Evolutionary conservation across 2,888 invertebrate genomes (phyloP).

Genomic region (Sisyra nigra): DNA sequence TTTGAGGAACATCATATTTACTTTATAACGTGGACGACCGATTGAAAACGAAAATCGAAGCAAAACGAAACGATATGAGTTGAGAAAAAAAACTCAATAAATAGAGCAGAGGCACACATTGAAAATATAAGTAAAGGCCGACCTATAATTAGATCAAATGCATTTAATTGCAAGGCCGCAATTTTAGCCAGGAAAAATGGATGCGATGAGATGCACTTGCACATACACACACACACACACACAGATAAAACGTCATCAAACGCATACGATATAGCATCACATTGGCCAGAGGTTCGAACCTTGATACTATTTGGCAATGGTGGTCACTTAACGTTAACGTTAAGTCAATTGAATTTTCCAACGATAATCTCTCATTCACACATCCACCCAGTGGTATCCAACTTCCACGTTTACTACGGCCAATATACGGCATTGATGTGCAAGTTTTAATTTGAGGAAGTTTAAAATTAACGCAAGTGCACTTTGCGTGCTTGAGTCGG

Average conservation of each 20-base stretch:
- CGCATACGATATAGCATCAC: background rate
- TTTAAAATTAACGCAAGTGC: too few relatives aligned
- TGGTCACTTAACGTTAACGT: background rate
- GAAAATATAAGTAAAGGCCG: slow-evolving; percentile 1
- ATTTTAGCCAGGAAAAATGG: background rate
- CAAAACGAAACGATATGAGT: background rate
- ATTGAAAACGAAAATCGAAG: background rate
- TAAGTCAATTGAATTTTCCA: background rate
- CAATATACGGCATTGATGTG: too few relatives aligned
- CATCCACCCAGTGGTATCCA: slow-evolving; percentile 7
- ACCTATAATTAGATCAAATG: slow-evolving; percentile 5
- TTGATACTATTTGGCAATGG: slow-evolving; percentile 6
- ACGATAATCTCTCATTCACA: background rate
- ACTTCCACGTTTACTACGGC: too few relatives aligned
- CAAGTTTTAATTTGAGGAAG: too few relatives aligned
- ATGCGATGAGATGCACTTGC: slow-evolving; percentile 1
- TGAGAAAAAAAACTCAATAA: too few relatives aligned
- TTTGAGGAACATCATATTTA: too few relatives aligned
- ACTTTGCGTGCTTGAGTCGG: too few relatives aligned
- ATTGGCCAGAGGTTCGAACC: background rate
- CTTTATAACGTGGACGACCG: background rate
- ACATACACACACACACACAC: background rate
- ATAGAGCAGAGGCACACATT: background rate
- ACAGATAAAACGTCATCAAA: slow-evolving; percentile 1
- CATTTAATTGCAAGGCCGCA: background rate